Base-by-base conservation (phyloP, 1,140 invertebrate genomes). In the Panagrolaimus sp. region DNA sequence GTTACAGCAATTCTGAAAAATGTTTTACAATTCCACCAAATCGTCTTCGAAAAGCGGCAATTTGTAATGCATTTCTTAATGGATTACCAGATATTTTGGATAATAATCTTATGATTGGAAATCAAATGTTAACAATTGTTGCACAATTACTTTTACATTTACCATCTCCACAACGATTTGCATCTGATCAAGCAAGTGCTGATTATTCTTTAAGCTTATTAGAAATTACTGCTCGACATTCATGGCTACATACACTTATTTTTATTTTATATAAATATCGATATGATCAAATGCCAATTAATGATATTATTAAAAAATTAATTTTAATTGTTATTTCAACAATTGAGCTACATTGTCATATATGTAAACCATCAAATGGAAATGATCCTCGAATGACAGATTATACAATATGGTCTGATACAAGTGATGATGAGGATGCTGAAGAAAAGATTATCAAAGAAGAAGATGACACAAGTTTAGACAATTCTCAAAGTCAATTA, bases 241-340 rank as follows among this genome's bases (percentile, higher is more conserved):
- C 90, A 69, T 98, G 96, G 96, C 87, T 98, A 16, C 90, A 92
- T 86, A 88, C 93, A 23, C 81, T 96, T 16, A 87, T 97, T n/a
- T 91, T 97, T 11, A 89, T 98, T 71, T 86, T 98, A 0, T 98
- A 98, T 81, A 98, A 98, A 91, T 96, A 96, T 83, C 90, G 93
- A 75, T 96, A 96, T 82, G 90, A 88, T 67, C 89, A 88, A 65
- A 89, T 89, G n/a, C 88, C 90, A 0, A 86, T 91, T 72, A 91
- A 89, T 77, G 88, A 87, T 31, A 89, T 91, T 76, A 87, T 95
- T 4, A 89, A 91, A 69, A 87, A 89, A 1, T 85, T 96, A 53
- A 89, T 98, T 47, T 88, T 89, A 76, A 92, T 96, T 74, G 90
- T 96, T n/a, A 87, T 98, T 61, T 93, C 94, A 82, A 96, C 93